phyloP scores from a whole-genome alignment of 2,797 vertebrate genomes.

The Mus minutoides region DNA sequence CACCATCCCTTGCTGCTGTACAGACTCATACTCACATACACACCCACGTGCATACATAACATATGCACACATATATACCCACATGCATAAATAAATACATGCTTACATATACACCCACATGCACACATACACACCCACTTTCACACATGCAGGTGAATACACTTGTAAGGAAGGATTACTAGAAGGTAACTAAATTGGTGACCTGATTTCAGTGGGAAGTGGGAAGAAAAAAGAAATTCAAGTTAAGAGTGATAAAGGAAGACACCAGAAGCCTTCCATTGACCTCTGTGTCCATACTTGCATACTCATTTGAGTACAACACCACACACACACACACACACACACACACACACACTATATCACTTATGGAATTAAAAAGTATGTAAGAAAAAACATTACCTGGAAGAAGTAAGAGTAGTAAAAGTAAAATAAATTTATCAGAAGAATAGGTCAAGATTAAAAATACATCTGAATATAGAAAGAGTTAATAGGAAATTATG shows the following conservation, averaged over 20 bases:
- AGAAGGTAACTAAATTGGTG: neutral
- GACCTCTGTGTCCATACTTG: neutral
- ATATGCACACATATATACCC: neutral
- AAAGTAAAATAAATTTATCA: conserved; percentile 43
- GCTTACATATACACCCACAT: neutral
- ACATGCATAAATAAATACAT: neutral
- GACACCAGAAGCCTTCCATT: neutral
- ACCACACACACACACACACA: neutral
- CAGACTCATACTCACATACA: neutral
- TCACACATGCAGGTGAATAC: neutral
- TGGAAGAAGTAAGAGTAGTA: neutral
- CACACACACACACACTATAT: neutral
- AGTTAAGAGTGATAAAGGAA: neutral
- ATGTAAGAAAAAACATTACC: neutral
- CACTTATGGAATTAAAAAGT: conserved; percentile 28
- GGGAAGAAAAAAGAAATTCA: conserved; percentile 13
- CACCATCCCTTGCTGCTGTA: neutral
- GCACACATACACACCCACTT: too few species aligned
- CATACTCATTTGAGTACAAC: neutral
- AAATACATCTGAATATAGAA: conserved; percentile 45
- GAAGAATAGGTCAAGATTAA: conserved; percentile 16
- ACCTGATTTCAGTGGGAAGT: neutral
- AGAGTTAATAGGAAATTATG: conserved; percentile 48
- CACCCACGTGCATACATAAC: neutral
- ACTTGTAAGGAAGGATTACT: neutral